Base-by-base conservation (phyloP, 2,888 invertebrate species). In the Apamea anceps region DNA sequence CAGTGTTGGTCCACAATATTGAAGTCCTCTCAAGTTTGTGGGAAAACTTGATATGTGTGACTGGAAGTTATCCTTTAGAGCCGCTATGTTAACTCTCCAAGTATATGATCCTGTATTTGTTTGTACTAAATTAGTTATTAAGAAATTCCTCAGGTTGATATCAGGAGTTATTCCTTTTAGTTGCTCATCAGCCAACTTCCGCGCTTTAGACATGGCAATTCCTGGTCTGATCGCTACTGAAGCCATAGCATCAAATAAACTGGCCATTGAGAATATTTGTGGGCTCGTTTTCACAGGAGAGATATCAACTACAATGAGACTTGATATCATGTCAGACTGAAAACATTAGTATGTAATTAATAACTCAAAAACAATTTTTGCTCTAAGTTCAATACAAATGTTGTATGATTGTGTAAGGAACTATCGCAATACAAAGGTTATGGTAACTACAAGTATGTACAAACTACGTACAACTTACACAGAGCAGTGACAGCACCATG, bases 81-180 rank as follows among this genome's bases (percentile, higher is more conserved):
- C 97, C 77, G 98, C 97, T 75, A 99, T 96, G 96, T 99, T 99
- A 4, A 99, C 97, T 85, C 98, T 97, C 99, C 99, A 99, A 54
- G 97, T 97, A 89, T 97, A 98, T 60, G 97, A 95, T 12, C 97
- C 98, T 74, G 97, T 95, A 84, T 97, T 97, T 21, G 97, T 96
- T 91, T 98, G 98, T n/a, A 98, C 97, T 75, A 99, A 96, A 95
- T 99, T 99, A 48, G 98, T 98, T 80, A 99, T 97, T 37, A 99
- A 95, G 93, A 99, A 99, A 92, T 98, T 97, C 74, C 98, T 96
- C 66, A 98, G 92, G 42, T 97, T 97, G 45, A 97, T 95, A 89
- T 98, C 97, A 4, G 97, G 96, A 25, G 98, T 97, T 10, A 97
- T 94, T 15, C 95, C 91, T 74, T 97, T 95, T 37, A 99, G 94